Conservation (phyloP, 2,113 vertebrate genomes). For the Poecile atricapillus region DNA sequence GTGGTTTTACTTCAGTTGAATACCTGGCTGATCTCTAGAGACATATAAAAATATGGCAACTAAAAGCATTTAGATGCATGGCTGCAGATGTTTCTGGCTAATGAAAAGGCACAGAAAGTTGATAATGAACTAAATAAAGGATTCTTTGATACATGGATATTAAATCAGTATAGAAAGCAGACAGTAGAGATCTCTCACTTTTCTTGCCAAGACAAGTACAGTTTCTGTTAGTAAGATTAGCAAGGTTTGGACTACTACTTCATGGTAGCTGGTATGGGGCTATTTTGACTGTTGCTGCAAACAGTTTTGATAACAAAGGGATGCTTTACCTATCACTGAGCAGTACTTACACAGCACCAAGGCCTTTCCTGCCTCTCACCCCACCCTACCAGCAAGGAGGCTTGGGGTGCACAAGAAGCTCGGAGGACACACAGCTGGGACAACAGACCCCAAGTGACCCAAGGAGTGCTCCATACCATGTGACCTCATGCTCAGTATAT, state of each 20-base stretch:
- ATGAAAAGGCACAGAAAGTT: not conserved
- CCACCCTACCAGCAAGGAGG: not conserved
- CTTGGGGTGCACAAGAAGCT: not conserved
- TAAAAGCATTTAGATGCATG: not conserved
- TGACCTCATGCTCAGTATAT: not conserved
- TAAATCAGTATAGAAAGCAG: not conserved
- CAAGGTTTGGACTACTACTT: not conserved
- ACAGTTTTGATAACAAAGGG: not conserved
- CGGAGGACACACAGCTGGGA: fast-evolving
- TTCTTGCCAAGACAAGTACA: not conserved
- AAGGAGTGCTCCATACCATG: no score
- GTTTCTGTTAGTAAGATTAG: not conserved
- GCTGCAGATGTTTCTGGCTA: not conserved
- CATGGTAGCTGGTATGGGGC: not conserved
- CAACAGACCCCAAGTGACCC: not conserved
- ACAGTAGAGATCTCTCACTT: not conserved
- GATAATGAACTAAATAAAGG: not conserved
- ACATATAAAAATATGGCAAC: not conserved
- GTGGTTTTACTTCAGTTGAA: not conserved
- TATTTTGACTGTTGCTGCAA: not conserved
- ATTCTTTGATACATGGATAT: not conserved
- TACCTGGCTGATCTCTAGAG: not conserved
- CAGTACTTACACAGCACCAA: not conserved
- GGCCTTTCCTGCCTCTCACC: not conserved
- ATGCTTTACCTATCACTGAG: not conserved